A percentile compares a stretch with the other conserved stretches of the same genome.
phyloP scores from a whole-genome alignment of 2,888 invertebrate genomes.

The Ecdyonurus torrentis region DNA sequence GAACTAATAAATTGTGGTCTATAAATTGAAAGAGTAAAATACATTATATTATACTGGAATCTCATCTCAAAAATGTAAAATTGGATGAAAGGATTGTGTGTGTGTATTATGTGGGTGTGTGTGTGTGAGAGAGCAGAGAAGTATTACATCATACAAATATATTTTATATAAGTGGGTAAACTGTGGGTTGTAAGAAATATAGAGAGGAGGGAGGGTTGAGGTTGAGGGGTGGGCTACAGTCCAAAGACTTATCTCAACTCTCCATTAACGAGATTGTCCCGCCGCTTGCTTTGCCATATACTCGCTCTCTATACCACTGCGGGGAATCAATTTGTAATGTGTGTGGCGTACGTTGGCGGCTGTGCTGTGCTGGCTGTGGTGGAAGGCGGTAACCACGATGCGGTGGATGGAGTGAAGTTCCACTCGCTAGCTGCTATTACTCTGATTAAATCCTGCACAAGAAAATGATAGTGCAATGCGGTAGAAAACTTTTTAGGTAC shows the following conservation, averaged over 20 bases:
- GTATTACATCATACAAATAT: background rate
- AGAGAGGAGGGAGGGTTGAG: too few species aligned
- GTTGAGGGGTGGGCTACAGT: background rate
- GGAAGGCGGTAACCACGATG: background rate
- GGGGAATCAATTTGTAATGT: background rate
- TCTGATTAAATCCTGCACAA: background rate
- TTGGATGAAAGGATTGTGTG: background rate
- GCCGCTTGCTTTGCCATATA: background rate
- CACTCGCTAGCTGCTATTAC: background rate
- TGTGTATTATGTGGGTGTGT: background rate
- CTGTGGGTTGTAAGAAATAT: too few species aligned
- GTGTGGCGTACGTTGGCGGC: background rate
- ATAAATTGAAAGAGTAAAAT: background rate
- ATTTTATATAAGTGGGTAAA: background rate
- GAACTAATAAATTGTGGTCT: background rate
- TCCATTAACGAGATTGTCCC: background rate
- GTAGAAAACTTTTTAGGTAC: background rate
- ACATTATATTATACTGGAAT: background rate
- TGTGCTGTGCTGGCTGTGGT: background rate
- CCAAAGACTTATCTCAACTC: background rate
- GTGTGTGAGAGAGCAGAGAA: background rate
- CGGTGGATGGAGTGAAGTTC: background rate
- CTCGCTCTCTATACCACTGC: too few species aligned
- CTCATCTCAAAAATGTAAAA: background rate
- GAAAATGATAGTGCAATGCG: background rate